A percentile compares a stretch with the other conserved stretches of the same genome.
phyloP scores from a whole-genome alignment of 2,113 vertebrate genomes.

The Ramphastos sulfuratus region DNA sequence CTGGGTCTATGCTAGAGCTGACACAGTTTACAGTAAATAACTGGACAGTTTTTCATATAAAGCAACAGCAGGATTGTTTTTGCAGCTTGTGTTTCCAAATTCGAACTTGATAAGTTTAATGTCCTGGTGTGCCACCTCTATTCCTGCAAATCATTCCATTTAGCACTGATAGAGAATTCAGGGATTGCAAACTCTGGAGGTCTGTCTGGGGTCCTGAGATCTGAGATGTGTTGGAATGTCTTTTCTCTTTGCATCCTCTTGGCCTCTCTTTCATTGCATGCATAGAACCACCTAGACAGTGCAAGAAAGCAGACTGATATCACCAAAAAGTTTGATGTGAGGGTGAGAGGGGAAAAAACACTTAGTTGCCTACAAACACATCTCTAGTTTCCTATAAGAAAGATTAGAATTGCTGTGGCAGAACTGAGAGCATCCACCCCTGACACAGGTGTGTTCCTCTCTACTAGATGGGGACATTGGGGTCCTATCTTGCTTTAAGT shows the following conservation, averaged over 20 bases:
- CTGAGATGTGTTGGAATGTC: not conserved
- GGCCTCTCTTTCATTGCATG: not conserved
- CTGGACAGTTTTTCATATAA: not conserved
- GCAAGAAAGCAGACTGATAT: not conserved
- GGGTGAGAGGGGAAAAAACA: not conserved
- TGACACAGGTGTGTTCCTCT: not conserved
- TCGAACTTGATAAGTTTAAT: not conserved
- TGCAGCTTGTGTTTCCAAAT: not conserved
- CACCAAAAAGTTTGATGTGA: not conserved
- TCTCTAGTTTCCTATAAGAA: not conserved
- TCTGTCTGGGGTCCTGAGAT: not conserved
- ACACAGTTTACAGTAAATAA: constrained; percentile 11
- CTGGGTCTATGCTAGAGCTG: not conserved
- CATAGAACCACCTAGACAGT: not conserved
- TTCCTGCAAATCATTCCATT: not conserved
- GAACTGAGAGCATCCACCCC: not conserved
- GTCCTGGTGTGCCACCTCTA: not conserved
- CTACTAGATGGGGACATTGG: not conserved
- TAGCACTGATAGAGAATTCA: not conserved
- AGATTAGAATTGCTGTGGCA: not conserved
- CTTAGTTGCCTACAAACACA: not conserved
- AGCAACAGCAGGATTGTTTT: not conserved
- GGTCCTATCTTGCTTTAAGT: not conserved
- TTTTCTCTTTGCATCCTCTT: not conserved
- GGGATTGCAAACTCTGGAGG: not conserved